Conservation (phyloP, 2,113 vertebrate genomes). For the Corydoras sp. region DNA sequence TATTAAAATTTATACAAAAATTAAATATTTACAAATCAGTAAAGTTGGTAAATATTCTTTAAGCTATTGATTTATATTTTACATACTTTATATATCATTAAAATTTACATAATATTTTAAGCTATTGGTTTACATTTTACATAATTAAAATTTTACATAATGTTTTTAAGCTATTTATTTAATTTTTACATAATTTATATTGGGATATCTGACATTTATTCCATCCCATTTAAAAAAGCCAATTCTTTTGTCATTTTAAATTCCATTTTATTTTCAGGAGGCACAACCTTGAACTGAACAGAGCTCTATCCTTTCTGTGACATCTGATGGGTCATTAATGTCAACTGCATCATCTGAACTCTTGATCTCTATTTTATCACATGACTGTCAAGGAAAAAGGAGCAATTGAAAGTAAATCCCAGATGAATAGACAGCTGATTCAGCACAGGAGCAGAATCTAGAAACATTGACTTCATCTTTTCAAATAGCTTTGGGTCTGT, state of each 20-base stretch:
- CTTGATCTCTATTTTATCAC: conserved; percentile 26
- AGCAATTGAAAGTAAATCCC: conserved; percentile 15
- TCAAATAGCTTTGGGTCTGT: conserved; percentile 9
- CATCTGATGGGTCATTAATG: conserved; percentile 20
- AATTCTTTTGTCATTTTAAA: conserved; percentile 11
- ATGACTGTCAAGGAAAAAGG: conserved; percentile 19
- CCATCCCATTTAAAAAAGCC: conserved; percentile 3
- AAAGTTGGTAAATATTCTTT: too few relatives aligned
- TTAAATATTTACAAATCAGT: too few relatives aligned
- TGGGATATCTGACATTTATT: too few relatives aligned
- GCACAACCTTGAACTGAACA: conserved; percentile 12
- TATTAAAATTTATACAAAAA: too few relatives aligned
- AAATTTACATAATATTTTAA: too few relatives aligned
- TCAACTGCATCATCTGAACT: conserved; percentile 24
- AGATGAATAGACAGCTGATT: conserved; percentile 27
- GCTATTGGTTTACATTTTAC: too few relatives aligned
- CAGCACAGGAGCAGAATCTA: not conserved
- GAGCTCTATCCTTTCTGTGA: not conserved
- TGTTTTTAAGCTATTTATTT: too few relatives aligned
- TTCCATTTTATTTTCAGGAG: conserved; percentile 18
- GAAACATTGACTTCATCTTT: conserved; percentile 15
- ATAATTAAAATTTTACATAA: too few relatives aligned
- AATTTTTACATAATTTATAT: too few relatives aligned
- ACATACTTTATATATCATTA: too few relatives aligned
- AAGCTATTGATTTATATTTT: too few relatives aligned